A percentile compares a stretch with the other conserved stretches of the same genome.
Evolutionary conservation across 2,888 invertebrate species (phyloP).

Genomic region (Stegana nigrithorax): DNA sequence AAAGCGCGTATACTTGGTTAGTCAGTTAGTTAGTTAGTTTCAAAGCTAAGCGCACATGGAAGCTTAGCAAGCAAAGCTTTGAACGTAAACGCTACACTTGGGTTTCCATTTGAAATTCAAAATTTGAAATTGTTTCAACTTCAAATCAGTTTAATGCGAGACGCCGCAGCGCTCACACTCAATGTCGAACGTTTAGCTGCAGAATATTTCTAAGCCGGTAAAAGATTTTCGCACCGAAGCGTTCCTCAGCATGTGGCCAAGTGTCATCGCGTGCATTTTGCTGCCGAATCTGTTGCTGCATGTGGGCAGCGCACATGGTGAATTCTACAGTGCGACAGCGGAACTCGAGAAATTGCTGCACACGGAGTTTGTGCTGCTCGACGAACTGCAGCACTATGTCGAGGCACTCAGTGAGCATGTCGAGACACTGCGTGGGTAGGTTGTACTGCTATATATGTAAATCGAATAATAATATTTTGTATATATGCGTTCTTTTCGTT

Average conservation of each 20-base stretch:
- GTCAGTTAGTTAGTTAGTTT: no score
- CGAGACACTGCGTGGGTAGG: conserved; percentile 51
- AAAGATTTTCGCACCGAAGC: no score
- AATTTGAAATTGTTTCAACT: not conserved
- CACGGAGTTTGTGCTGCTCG: conserved; percentile 54
- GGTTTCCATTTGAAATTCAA: not conserved
- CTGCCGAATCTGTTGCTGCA: not conserved
- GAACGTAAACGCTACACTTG: not conserved
- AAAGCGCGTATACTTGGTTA: no score
- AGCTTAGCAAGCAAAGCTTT: not conserved
- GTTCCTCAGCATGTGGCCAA: no score
- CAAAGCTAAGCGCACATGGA: no score
- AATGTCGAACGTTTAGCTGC: no score
- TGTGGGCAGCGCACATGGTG: not conserved
- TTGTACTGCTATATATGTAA: not conserved
- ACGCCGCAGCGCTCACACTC: conserved; percentile 19
- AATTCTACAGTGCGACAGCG: conserved; percentile 58
- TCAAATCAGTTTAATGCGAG: conserved; percentile 22
- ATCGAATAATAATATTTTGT: not conserved
- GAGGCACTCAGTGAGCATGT: conserved; percentile 51
- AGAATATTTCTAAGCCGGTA: no score
- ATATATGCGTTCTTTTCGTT: no score
- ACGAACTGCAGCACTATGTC: conserved; percentile 58
- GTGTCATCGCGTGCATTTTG: no score
- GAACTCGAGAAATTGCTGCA: conserved; percentile 56